phyloP scores from a whole-genome alignment of 2,888 invertebrate species.

The Harpalus rubripes region DNA sequence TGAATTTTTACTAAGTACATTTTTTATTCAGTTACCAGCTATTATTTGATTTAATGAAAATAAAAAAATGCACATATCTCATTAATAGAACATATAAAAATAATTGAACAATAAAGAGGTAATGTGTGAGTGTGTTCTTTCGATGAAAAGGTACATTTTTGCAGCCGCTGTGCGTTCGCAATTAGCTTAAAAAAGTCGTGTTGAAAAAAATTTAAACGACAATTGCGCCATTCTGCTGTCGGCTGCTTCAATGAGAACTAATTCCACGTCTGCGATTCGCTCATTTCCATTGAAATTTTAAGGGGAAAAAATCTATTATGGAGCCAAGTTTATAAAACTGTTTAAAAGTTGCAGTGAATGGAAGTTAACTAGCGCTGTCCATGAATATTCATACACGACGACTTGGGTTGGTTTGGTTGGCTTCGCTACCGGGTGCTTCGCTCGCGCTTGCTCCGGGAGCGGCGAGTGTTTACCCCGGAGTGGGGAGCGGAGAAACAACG shows the following conservation, averaged over 20 bases:
- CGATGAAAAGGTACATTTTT: conserved; percentile 64
- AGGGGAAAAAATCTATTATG: conserved; percentile 69
- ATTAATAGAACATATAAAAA: not conserved
- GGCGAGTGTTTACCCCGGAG: conserved; percentile 16
- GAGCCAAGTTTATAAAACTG: conserved; percentile 68
- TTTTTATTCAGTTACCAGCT: too few relatives aligned
- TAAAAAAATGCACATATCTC: too few relatives aligned
- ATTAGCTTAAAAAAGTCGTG: conserved; percentile 72
- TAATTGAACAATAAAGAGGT: not conserved
- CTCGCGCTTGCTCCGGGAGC: conserved; percentile 34
- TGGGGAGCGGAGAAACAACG: conserved; percentile 49
- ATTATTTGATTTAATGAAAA: too few relatives aligned
- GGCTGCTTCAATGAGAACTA: conserved; percentile 74
- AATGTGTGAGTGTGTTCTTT: not conserved
- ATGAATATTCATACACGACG: conserved; percentile 73
- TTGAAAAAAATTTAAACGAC: conserved; percentile 74
- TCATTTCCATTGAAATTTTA: conserved; percentile 73
- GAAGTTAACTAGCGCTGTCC: conserved; percentile 72
- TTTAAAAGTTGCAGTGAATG: conserved; percentile 74
- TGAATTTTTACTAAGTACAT: too few relatives aligned
- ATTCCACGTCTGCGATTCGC: conserved; percentile 74
- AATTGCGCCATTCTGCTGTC: conserved; percentile 73
- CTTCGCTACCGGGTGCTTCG: not conserved
- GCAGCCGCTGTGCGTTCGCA: conserved; percentile 69
- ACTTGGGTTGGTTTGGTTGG: too few relatives aligned